A percentile compares a stretch with the other conserved stretches of the same genome.
Evolutionary conservation across 2,113 vertebrate species (phyloP).

Genomic region (Platysteira castanea): DNA sequence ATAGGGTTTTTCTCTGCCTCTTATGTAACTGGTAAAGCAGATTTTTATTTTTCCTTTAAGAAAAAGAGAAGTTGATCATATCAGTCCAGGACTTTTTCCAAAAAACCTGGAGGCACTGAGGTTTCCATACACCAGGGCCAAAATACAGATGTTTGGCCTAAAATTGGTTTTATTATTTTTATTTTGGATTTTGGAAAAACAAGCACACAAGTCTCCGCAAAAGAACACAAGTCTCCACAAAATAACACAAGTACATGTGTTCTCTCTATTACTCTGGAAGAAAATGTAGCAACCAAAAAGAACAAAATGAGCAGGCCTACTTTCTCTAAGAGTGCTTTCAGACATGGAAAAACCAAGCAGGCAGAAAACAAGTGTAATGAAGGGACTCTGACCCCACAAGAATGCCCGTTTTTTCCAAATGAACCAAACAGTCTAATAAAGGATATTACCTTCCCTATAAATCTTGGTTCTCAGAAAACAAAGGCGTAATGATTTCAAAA

Average conservation of each 20-base stretch:
- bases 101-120: conserved; percentile 43
- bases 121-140: conserved; percentile 30
- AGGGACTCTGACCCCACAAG: conserved; percentile 29
- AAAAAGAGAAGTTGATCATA: conserved; percentile 16
- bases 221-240: neutral
- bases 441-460: conserved; percentile 41
- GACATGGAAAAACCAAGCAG: conserved; percentile 43
- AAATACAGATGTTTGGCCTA: conserved; percentile 58
- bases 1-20: neutral
- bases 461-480: conserved; percentile 34
- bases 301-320: conserved; percentile 18
- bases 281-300: conserved; percentile 27
- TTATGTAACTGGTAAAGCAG: conserved; percentile 1
- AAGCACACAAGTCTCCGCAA: conserved; percentile 11
- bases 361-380: conserved; percentile 44
- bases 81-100: conserved; percentile 35
- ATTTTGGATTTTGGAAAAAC: conserved; percentile 61
- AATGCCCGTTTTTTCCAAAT: conserved; percentile 52
- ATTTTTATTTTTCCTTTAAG: neutral
- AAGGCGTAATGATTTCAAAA: conserved; percentile 26
- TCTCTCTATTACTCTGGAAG: conserved; percentile 42
- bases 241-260: conserved; percentile 5
- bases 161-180: conserved; percentile 54
- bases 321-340: conserved; percentile 10
- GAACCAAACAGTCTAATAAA: conserved; percentile 14